A percentile compares a stretch with the other conserved stretches of the same genome.
These are phyloP conservation scores for Blera fallax DNA, from an alignment of 2,888 invertebrate species.

Conservation along the genomic window DNA sequence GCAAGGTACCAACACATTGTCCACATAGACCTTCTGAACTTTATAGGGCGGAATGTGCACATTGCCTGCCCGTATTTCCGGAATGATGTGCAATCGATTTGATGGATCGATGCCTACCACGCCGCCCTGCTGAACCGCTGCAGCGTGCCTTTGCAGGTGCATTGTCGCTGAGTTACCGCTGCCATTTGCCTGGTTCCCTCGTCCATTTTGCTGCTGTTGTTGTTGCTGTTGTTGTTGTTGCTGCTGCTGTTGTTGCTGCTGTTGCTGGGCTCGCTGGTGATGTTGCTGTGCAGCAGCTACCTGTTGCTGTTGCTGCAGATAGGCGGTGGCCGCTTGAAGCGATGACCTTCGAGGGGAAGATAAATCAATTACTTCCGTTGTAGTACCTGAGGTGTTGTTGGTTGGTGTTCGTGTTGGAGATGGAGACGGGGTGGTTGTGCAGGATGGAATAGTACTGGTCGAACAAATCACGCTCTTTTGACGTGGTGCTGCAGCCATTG, in stretches of 20 bases:
- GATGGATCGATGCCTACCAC: slow-evolving; percentile 75
- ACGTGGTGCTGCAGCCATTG: slow-evolving; percentile 70
- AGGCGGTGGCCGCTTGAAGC: slow-evolving; percentile 76
- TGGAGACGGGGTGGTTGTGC: slow-evolving; percentile 74
- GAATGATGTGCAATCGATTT: slow-evolving; percentile 85
- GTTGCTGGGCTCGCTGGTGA: slow-evolving; percentile 73
- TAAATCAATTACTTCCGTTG: slow-evolving; percentile 83
- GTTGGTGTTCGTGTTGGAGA: slow-evolving; percentile 76
- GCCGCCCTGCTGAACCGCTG: slow-evolving; percentile 74
- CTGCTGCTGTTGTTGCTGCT: slow-evolving; percentile 74
- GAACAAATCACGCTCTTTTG: slow-evolving; percentile 81
- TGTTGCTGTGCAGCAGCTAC: slow-evolving; percentile 77
- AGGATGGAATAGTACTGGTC: slow-evolving; percentile 76
- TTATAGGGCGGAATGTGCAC: slow-evolving; percentile 89
- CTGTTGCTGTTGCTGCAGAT: slow-evolving; percentile 75
- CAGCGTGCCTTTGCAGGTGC: slow-evolving; percentile 82
- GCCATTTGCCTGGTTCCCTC: slow-evolving; percentile 73
- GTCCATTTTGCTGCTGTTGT: slow-evolving; percentile 74
- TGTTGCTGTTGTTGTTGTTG: slow-evolving; percentile 76
- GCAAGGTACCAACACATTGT: slow-evolving; percentile 91
- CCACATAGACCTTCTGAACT: slow-evolving; percentile 91
- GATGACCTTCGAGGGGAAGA: slow-evolving; percentile 83
- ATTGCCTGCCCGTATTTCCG: slow-evolving; percentile 86
- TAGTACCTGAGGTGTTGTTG: slow-evolving; percentile 70
- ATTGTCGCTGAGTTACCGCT: slow-evolving; percentile 80